Percentiles rank a stretch among this genome's conserved stretches.
phyloP scores from a whole-genome alignment of 2,888 invertebrate species.

The Therioaphis trifolii region DNA sequence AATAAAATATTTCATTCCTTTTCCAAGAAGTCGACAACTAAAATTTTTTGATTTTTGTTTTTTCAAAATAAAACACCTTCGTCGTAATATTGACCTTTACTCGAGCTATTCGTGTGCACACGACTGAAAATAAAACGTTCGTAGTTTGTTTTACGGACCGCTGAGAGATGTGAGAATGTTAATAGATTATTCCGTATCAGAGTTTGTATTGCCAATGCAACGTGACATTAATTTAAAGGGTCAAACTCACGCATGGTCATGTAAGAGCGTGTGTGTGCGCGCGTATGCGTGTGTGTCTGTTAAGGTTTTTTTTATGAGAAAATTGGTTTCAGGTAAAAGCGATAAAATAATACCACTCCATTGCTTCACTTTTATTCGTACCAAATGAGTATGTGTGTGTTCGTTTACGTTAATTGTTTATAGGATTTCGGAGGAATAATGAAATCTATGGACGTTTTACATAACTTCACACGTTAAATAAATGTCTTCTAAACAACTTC shows the following conservation, averaged over 20 bases:
- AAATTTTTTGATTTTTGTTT: not conserved
- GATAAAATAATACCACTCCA: too few species aligned
- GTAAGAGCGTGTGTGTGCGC: not conserved
- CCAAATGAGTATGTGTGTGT: too few species aligned
- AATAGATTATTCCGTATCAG: not conserved
- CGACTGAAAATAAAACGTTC: not conserved
- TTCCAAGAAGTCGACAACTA: not conserved
- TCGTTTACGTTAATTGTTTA: too few species aligned
- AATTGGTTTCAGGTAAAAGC: too few species aligned
- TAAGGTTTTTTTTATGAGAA: too few species aligned
- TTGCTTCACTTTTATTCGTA: too few species aligned
- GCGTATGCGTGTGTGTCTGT: too few species aligned
- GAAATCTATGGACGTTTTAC: too few species aligned
- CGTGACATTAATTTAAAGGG: slow-evolving; percentile 39
- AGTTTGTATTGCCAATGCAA: not conserved
- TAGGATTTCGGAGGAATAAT: too few species aligned
- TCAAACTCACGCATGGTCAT: slow-evolving; percentile 6
- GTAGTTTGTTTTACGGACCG: not conserved
- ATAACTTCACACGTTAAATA: too few species aligned
- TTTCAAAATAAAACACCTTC: not conserved
- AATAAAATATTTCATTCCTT: not conserved
- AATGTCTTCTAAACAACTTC: too few species aligned
- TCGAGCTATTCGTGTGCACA: not conserved
- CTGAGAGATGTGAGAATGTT: not conserved
- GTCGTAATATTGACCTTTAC: not conserved